A percentile compares a stretch with the other conserved stretches of the same genome.
phyloP scores from a whole-genome alignment of 2,113 vertebrate species.

The Phrynocephalus versicolor region DNA sequence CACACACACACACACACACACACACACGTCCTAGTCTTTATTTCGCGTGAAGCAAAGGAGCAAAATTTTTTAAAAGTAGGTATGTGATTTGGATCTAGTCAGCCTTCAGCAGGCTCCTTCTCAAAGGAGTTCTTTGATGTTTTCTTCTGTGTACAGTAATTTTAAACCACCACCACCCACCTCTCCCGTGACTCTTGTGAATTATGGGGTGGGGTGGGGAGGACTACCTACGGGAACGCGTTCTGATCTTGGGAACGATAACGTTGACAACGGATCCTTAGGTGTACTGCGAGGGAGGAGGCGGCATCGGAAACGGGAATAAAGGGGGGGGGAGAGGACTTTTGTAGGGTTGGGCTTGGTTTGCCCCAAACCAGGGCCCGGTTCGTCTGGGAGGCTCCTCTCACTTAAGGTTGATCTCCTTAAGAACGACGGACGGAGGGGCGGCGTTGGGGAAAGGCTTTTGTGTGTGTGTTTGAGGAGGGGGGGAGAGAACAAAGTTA shows the following conservation, averaged over 20 bases:
- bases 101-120: not conserved
- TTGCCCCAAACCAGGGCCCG: not conserved
- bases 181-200: not conserved
- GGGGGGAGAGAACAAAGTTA: too few relatives aligned
- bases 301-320: not conserved
- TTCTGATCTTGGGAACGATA: not conserved
- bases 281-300: not conserved
- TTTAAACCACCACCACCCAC: not conserved
- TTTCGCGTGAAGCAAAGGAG: not conserved
- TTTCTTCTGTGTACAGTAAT: not conserved
- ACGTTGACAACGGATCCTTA: not conserved
- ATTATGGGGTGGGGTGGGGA: not conserved
- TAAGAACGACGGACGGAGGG: not conserved
- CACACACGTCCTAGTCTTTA: not conserved
- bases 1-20: too few relatives aligned
- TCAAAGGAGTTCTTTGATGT: not conserved
- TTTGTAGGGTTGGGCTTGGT: slow-evolving; percentile 19
- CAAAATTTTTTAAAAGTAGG: not conserved
- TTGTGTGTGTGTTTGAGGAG: not conserved
- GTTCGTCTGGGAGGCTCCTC: not conserved
- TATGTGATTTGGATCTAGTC: not conserved
- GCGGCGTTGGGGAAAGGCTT: too few relatives aligned
- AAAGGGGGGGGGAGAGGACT: slow-evolving; percentile 35
- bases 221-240: not conserved
- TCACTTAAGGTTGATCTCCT: too few relatives aligned